Evolutionary conservation across 1,140 invertebrate species (phyloP), one percentile per base, ranked within the genome.

Genomic region (Monomorium pharaonis): DNA sequence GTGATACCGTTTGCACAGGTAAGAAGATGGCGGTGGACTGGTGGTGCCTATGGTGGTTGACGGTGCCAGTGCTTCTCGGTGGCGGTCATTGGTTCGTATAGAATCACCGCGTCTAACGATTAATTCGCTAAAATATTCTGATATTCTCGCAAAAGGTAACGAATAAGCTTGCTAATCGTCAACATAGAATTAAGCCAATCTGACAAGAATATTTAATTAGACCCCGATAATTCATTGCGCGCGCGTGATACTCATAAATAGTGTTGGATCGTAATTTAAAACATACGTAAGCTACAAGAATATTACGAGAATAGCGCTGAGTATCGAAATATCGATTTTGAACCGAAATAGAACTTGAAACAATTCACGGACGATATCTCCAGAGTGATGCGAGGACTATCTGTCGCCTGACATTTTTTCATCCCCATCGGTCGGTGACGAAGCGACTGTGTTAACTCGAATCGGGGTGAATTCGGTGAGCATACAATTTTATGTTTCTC

Each of bases 11-110:
- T 91, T 86, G 58, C 33, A 65, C 76, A 84, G 77, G 65, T 86
- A 86, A 86, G 88, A 88, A 89, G 74, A 91, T 89, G 89, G 86
- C 86, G 80, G 86, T 70, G 84, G 51, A 86, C 74, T 72, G 81
- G 72, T 84, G 72, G n/a, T n/a, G n/a, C n/a, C 42, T 47, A 81
- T 81, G 58, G 83, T 65, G 70, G 83, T 62, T 84, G 63, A 58
- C 47, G 56, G 76, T 60, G 51, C 30, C 60, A 62, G 76, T 86
- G 54, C 30, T 58, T 10, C 58, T 51, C 18, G 18, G 56, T 58
- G 47, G 16, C 60, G 60, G 37, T 30, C 42, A n/a, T 69, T n/a
- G 42, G 37, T 88, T 70, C 49, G 27, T 16, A 56, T 16, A 37
- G 47, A 51, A 49, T 30, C 16, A 30, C 9, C 37, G 42, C n/a